Base-by-base conservation (phyloP, 2,797 vertebrate genomes). In the Selene dorsalis region DNA sequence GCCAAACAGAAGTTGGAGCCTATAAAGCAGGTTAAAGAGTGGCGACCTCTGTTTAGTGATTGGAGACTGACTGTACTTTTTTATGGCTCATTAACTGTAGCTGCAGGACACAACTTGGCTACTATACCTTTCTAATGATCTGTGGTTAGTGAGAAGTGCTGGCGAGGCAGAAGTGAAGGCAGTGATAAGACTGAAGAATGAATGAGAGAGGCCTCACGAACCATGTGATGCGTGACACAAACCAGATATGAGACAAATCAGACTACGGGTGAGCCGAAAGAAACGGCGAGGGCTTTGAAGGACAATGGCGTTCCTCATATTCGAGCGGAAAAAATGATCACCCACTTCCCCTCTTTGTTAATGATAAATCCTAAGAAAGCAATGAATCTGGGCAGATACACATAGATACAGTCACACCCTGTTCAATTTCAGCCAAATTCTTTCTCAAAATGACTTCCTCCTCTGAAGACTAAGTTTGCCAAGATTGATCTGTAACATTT, bases 141-240 rank as follows among this genome's bases (percentile, higher is more conserved):
- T 53, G 70, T 3, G 48, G 67, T 66, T 45, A 41, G 30, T 61
- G 12, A 48, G 67, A 75, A 73, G 83, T 32, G 58, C 56, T 35
- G 82, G 65, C 67, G 79, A 77, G 73, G 69, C 76, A 30, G 72
- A 63, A 32, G 53, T 11, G 5, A 0, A 24, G 63, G 81, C 7
- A 35, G 32, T 39, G 87, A 89, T 90, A 88, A 88, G 67, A 20
- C 52, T n/a, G 0, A 50, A 74, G 69, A 78, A 82, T 64, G 71
- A 73, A 82, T 47, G 59, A 74, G 76, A 59, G 75, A 57, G 75
- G 47, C 80, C 75, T 60, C 69, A 2, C 9, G 2, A 50, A 65
- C 52, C 69, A 62, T 6, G 41, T 69, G 81, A 71, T 17, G 22
- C 18, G 2, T 52, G 84, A 90, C 62, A 84, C 72, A 75, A 83